Base-by-base conservation (phyloP, 2,113 vertebrate genomes). In the Hippocampus mohnikei region DNA sequence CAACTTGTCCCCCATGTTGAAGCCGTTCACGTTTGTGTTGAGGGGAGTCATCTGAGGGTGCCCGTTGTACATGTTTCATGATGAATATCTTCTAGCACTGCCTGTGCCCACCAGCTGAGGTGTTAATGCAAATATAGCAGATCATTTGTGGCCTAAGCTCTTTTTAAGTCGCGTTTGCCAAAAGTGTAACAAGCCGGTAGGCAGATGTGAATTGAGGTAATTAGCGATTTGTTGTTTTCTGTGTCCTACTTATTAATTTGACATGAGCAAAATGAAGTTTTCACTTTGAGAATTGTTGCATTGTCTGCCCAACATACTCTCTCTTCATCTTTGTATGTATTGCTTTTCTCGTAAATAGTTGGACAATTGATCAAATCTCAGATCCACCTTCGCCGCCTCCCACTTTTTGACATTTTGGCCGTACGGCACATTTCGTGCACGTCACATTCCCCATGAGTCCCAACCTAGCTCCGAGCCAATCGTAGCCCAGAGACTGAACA, bases 91-190 rank as follows among this genome's bases (percentile, higher is more conserved):
- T 90, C 75, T 75, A 88, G 88, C 87, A 84, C 87, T 85, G 86
- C 88, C 88, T 90, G 85, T 84, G 88, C 88, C 55, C 91, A 88
- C 91, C 91, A 92, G 91, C 92, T 91, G 92, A 93, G 92, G 92
- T 82, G 91, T 92, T 92, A 92, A 92, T 91, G 90, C 91, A 92
- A 93, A 92, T 91, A 91, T 91, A 91, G 89, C 91, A 92, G 90
- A 92, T 92, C 18, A 91, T 93, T 91, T 92, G 88, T 90, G 84
- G 88, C 87, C 88, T 91, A 92, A 90, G 89, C 90, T 90, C 80
- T 86, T 88, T 93, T 88, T 90, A 91, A 90, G 89, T 84, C 84
- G 81, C 81, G 76, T 83, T 90, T 74, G 81, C 82, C 77, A 87
- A 91, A 92, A 89, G 91, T 92, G 90, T 90, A 90, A 90, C 88